Conservation (phyloP, 2,113 vertebrate genomes). For the Oplegnathus fasciatus region DNA sequence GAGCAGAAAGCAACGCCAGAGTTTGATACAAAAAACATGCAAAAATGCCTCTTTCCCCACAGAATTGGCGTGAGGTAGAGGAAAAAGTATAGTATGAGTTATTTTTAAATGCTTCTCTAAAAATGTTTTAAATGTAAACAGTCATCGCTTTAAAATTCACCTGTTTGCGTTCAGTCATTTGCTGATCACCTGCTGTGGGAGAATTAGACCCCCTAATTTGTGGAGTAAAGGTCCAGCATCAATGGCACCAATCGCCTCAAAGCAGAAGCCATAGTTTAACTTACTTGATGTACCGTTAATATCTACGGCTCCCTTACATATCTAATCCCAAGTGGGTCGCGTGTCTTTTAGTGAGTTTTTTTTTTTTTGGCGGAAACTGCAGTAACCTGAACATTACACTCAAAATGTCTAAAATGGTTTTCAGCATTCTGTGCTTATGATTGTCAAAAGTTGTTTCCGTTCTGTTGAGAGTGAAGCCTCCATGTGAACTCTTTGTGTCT, state of each 20-base stretch:
- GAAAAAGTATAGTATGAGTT: not conserved
- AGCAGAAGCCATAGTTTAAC: not conserved
- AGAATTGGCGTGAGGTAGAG: not conserved
- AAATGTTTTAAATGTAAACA: too few relatives aligned
- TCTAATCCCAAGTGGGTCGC: too few relatives aligned
- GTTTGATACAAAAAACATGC: not conserved
- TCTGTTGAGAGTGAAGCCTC: not conserved
- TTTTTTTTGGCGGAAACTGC: not conserved
- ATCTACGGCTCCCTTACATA: too few relatives aligned
- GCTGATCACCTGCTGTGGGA: too few relatives aligned
- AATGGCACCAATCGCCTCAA: not conserved
- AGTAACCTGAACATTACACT: not conserved
- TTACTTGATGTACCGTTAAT: not conserved
- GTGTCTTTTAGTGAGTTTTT: not conserved
- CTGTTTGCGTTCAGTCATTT: too few relatives aligned
- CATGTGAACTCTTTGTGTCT: not conserved
- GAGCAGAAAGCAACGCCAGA: not conserved
- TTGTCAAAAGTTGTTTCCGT: fast-evolving
- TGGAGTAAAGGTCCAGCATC: not conserved
- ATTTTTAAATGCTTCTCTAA: not conserved
- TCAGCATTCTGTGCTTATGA: not conserved
- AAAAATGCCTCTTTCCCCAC: not conserved
- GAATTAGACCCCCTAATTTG: not conserved
- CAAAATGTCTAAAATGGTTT: not conserved
- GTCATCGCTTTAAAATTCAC: too few relatives aligned